Conservation (phyloP, 1,140 invertebrate genomes). For the Zaprionus ornatus region DNA sequence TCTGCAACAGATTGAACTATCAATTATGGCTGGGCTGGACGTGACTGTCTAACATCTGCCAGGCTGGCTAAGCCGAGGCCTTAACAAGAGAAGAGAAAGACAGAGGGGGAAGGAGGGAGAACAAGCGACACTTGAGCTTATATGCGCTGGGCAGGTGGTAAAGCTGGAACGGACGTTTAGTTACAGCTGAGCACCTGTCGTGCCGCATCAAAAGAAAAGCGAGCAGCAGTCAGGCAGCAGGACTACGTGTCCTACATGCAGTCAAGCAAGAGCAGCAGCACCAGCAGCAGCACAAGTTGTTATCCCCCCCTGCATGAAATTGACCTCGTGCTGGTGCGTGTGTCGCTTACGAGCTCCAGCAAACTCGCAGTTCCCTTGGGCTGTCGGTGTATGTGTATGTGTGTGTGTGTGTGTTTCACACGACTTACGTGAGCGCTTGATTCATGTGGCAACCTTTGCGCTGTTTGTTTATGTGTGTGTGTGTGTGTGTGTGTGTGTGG, state of each 20-base stretch:
- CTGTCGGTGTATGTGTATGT: neutral
- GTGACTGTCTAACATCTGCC: slow-evolving; percentile 61
- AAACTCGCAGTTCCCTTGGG: slow-evolving; percentile 6
- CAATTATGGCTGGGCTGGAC: slow-evolving; percentile 71
- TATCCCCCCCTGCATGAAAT: slow-evolving; percentile 61
- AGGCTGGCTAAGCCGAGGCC: slow-evolving; percentile 18
- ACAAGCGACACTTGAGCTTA: neutral
- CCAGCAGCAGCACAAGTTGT: slow-evolving; percentile 8
- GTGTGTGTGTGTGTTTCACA: slow-evolving; percentile 24
- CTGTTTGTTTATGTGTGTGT: neutral
- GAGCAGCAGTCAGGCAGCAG: slow-evolving; percentile 31
- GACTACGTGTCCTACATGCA: slow-evolving; percentile 68
- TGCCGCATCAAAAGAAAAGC: slow-evolving; percentile 60
- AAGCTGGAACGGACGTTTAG: slow-evolving; percentile 72
- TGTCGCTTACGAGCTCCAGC: slow-evolving; percentile 37
- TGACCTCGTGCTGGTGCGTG: slow-evolving; percentile 74
- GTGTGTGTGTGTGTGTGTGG: neutral
- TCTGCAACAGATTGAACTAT: slow-evolving; percentile 81
- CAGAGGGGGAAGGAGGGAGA: neutral
- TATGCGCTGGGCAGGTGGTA: slow-evolving; percentile 45
- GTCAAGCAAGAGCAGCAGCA: slow-evolving; percentile 11
- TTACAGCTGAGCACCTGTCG: slow-evolving; percentile 78
- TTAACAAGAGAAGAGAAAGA: neutral
- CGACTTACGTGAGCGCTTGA: slow-evolving; percentile 53
- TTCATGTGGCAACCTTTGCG: slow-evolving; percentile 45